Evolutionary conservation across 2,113 vertebrate genomes (phyloP), one percentile per base, ranked within the genome.

Genomic region (Rhinoderma darwinii): DNA sequence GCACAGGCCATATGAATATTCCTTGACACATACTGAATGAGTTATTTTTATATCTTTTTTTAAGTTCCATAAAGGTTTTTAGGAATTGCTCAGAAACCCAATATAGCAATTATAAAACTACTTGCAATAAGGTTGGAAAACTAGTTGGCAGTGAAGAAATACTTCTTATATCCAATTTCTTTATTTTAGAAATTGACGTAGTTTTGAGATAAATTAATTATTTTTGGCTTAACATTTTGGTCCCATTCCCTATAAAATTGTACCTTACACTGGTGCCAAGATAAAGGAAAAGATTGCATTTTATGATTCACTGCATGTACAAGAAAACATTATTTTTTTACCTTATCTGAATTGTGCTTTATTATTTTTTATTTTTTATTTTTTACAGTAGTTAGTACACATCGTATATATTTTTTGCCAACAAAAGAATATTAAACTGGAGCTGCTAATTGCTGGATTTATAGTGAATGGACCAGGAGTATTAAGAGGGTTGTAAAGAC

Each of bases 51-150:
- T 63, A 76, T 76, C 39, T 50, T 27, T 66, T n/a, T 84, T 77
- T 66, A 77, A 20, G 83, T 63, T 73, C 44, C 78, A 82, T 37
- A 72, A 75, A 87, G 37, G 39, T 82, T 87, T 87, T 82, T 82
- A 82, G 77, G 37, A 80, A 82, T 82, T 74, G 70, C 77, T 73
- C 22, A 43, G 86, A 87, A 87, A 87, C 51, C 70, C 54, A 87
- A 87, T 87, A 82, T 82, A 75, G 68, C 73, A 61, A 87, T 87
- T 87, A 82, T 82, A 75, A 87, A 87, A 35, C 84, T 87, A 87
- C 86, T 73, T 75, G 78, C 68, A 74, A 73, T 82, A 43, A 72
- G 50, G 70, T 75, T 82, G 86, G 79, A 82, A 87, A 82, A 87
- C 66, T 22, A 47, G 44, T 73, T 87, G 86, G 78, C 78, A 87